Evolutionary conservation across 2,888 invertebrate genomes (phyloP).

Genomic region (Acrocyrtus sp.): DNA sequence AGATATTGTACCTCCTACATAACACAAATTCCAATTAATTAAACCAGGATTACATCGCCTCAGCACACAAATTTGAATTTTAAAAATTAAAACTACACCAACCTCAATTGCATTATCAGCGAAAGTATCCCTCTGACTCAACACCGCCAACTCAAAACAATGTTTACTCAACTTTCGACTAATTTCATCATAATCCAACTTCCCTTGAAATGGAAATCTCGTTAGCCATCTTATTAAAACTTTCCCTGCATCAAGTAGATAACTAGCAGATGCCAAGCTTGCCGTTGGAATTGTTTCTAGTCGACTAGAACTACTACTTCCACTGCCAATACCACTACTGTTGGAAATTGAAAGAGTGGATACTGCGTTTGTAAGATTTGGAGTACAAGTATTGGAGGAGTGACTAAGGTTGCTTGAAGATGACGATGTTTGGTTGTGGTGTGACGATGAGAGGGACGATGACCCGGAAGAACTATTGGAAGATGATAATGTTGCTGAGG

Average conservation of each 20-base stretch:
- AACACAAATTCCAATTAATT: background rate
- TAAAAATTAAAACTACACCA: too few relatives aligned
- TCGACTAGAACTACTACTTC: too few relatives aligned
- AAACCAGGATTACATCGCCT: too few relatives aligned
- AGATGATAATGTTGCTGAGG: too few relatives aligned
- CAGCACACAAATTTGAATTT: too few relatives aligned
- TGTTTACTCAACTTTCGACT: conserved; percentile 68
- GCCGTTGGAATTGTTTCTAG: conserved; percentile 53
- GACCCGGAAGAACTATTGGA: too few relatives aligned
- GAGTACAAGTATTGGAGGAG: too few relatives aligned
- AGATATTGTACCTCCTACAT: conserved; percentile 58
- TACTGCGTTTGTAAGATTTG: too few relatives aligned
- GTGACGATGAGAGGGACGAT: too few relatives aligned
- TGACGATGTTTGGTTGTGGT: too few relatives aligned
- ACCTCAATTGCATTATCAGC: conserved; percentile 84
- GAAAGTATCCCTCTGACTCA: conserved; percentile 89
- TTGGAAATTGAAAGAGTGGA: background rate
- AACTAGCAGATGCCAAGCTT: conserved; percentile 55
- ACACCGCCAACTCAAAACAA: conserved; percentile 87
- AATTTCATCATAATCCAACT: conserved; percentile 55
- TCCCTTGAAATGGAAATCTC: conserved; percentile 58
- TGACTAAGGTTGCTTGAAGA: too few relatives aligned
- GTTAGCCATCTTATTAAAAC: conserved; percentile 58
- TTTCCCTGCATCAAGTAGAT: conserved; percentile 57
- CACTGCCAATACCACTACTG: too few relatives aligned